Conservation (phyloP, 1,140 invertebrate species). For the Diuraphis noxia region DNA sequence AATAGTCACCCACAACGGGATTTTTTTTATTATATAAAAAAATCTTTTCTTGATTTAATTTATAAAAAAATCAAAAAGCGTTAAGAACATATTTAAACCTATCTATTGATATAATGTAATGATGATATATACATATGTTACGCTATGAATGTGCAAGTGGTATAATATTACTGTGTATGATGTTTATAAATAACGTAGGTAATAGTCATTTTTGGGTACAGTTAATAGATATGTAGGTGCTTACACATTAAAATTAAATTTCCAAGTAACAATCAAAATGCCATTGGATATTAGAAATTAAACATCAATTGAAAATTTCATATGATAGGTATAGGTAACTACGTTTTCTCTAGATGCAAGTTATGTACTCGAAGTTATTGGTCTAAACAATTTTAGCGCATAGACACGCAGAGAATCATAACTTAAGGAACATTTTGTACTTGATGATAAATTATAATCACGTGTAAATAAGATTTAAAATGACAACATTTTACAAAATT, state of each 20-base stretch:
- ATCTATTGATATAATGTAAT: background rate
- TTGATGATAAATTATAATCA: background rate
- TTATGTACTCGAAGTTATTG: background rate
- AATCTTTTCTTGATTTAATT: background rate
- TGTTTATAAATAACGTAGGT: background rate
- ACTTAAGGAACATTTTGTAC: background rate
- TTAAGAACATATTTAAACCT: background rate
- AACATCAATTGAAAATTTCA: background rate
- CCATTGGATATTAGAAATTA: background rate
- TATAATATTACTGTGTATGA: background rate
- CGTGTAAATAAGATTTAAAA: background rate
- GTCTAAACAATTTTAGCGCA: background rate
- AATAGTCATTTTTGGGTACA: background rate
- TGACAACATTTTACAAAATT: background rate
- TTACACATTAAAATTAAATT: background rate
- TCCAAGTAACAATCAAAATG: background rate
- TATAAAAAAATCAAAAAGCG: background rate
- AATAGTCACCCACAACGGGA: background rate
- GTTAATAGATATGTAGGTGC: background rate
- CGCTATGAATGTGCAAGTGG: background rate
- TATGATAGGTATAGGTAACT: too few relatives aligned
- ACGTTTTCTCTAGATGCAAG: background rate
- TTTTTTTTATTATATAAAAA: background rate
- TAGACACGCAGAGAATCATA: background rate
- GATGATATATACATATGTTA: too few relatives aligned